Base-by-base conservation (phyloP, 2,888 invertebrate species). In the Archaeoteleia sp. region DNA sequence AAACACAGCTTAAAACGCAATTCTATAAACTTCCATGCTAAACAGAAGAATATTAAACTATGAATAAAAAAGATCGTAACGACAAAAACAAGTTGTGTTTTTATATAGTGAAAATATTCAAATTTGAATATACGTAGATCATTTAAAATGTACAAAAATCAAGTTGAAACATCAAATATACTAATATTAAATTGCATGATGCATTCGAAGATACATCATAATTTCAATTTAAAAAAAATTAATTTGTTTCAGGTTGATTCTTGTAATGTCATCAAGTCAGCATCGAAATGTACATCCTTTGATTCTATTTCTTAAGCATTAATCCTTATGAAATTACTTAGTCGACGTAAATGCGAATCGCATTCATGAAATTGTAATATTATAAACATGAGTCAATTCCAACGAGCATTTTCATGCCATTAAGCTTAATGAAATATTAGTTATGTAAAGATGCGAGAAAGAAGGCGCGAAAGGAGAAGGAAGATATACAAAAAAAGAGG, bases 381-480 rank as follows among this genome's bases (percentile, higher is more conserved):
- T 83, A 78, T 81, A 83, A 77, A 83, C 83, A 82, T 78, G 83
- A 84, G 85, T 85, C 85, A 84, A 85, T 85, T 84, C 82, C 82
- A 84, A 84, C 82, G 80, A 85, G 83, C 83, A 82, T 84, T 82
- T 83, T 84, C 79, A 84, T 85, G 83, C 83, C 79, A 84, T 72
- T 83, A 83, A 84, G 83, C 82, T 84, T 84, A 82, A 83, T 78
- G 73, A 82, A 76, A 77, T 78, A 74, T 80, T 82, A 82, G 78
- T 80, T 78, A 75, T 78, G 69, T 53, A 67, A 48, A 46, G 37
- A 39, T 58, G 46, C 13, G 34, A 32, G 58, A 46, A 20, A 49
- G 34, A 63, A 49, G 30, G 54, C 57, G 34, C 10, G 12, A 55
- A 27, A 48, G 49, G 48, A 48, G 23, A 51, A 55, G 8, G 48